A percentile compares a stretch with the other conserved stretches of the same genome.
Evolutionary conservation across 2,113 vertebrate genomes (phyloP).

Genomic region (Gymnorhina tibicen): DNA sequence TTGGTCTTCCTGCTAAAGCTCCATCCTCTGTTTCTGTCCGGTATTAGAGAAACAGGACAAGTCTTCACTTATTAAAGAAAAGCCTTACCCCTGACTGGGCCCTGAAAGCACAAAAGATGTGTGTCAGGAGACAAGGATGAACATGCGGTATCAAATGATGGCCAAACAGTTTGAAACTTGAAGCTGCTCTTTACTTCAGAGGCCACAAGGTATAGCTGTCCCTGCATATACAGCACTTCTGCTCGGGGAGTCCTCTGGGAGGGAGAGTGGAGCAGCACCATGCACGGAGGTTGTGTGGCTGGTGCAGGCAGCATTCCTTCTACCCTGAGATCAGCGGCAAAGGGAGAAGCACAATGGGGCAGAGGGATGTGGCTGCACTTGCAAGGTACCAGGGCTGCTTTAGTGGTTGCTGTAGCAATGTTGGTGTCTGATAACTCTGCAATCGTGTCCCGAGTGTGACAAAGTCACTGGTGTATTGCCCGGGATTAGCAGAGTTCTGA

Average conservation of each 20-base stretch:
- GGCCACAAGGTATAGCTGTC: neutral
- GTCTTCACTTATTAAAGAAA: neutral
- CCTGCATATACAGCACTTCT: neutral
- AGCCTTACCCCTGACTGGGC: neutral
- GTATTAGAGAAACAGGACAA: neutral
- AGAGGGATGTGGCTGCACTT: neutral
- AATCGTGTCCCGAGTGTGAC: rapidly evolving
- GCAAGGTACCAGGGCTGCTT: neutral
- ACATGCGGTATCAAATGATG: neutral
- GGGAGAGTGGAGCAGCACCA: neutral
- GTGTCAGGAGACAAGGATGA: neutral
- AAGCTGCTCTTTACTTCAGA: neutral
- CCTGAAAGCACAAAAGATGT: neutral
- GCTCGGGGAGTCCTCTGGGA: neutral
- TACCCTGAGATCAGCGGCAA: neutral
- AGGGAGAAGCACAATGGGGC: neutral
- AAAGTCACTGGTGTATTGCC: neutral
- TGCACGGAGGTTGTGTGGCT: neutral
- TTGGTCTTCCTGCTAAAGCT: neutral
- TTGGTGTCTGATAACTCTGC: neutral
- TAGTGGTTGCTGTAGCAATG: neutral
- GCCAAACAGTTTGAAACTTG: neutral
- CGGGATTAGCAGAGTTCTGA: neutral
- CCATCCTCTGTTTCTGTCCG: neutral
- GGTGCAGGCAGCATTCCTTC: neutral